Evolutionary conservation across 1,140 invertebrate species (phyloP).

Genomic region (Drosophila nebulosa): DNA sequence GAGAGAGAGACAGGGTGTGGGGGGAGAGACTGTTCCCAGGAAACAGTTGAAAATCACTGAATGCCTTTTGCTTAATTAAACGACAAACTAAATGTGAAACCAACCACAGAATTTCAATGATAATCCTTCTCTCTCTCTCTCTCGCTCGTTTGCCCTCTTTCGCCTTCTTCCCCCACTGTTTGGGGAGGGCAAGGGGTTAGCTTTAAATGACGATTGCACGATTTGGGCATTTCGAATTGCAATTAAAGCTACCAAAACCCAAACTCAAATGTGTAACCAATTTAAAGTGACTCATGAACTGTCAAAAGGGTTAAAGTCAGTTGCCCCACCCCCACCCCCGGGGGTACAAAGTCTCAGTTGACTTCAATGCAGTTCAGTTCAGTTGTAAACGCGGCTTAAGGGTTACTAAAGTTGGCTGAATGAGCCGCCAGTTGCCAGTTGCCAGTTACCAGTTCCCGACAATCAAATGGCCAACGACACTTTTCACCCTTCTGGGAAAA

Average conservation of each 20-base stretch:
- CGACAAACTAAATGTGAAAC: not conserved
- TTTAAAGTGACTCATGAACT: not conserved
- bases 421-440: conserved; percentile 22
- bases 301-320: not conserved
- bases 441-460: conserved; percentile 30
- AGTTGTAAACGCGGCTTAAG: conserved; percentile 13
- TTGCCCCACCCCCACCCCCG: not conserved
- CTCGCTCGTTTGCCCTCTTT: not conserved
- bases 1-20: too few species aligned
- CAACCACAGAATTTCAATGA: not conserved
- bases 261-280: too few species aligned
- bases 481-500: not conserved
- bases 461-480: conserved; percentile 65
- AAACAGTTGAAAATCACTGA: not conserved
- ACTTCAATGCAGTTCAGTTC: conserved; percentile 15
- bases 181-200: too few species aligned
- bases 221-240: not conserved
- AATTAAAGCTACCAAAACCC: too few species aligned
- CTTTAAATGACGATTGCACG: not conserved
- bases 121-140: not conserved
- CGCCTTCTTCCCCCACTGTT: not conserved
- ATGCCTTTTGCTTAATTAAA: not conserved
- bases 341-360: conserved; percentile 50
- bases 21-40: too few species aligned
- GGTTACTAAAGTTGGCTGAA: conserved; percentile 42